These are phyloP conservation scores for Lypha dubia DNA, from an alignment of 2,888 invertebrate species.

Conservation along the genomic window DNA sequence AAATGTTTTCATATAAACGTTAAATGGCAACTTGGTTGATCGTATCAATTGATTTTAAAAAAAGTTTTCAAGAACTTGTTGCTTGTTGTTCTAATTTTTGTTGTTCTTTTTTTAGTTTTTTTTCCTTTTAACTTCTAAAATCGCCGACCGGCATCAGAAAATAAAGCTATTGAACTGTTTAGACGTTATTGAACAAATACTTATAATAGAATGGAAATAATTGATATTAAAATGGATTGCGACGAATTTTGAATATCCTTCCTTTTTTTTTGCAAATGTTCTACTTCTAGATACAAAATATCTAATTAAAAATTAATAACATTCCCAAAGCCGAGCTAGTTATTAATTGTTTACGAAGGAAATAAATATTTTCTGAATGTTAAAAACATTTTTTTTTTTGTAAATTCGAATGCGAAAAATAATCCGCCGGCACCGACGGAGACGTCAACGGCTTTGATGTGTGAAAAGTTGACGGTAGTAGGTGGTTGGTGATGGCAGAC, in stretches of 20 bases:
- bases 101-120: constrained; percentile 6
- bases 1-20: constrained; percentile 19
- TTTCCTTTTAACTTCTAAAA: constrained; percentile 39
- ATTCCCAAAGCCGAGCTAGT: too few relatives aligned
- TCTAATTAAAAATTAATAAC: too few relatives aligned
- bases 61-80: constrained; percentile 1
- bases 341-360: too few relatives aligned
- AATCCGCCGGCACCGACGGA: too few relatives aligned
- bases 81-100: constrained; percentile 1
- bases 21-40: constrained; percentile 25
- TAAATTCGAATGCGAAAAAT: too few relatives aligned
- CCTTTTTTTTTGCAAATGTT: background rate
- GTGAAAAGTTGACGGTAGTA: too few relatives aligned
- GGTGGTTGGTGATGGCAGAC: too few relatives aligned
- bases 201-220: too few relatives aligned
- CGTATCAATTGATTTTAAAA: constrained; percentile 47
- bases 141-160: constrained; percentile 21
- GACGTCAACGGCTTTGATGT: too few relatives aligned
- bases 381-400: too few relatives aligned
- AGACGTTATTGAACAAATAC: constrained; percentile 5
- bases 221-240: background rate
- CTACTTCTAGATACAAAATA: too few relatives aligned
- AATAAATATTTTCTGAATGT: too few relatives aligned
- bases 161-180: constrained; percentile 61
- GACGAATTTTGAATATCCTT: background rate